A percentile compares a stretch with the other conserved stretches of the same genome.
Evolutionary conservation across 1,140 invertebrate genomes (phyloP).

Genomic region (Antheraea pernyi): DNA sequence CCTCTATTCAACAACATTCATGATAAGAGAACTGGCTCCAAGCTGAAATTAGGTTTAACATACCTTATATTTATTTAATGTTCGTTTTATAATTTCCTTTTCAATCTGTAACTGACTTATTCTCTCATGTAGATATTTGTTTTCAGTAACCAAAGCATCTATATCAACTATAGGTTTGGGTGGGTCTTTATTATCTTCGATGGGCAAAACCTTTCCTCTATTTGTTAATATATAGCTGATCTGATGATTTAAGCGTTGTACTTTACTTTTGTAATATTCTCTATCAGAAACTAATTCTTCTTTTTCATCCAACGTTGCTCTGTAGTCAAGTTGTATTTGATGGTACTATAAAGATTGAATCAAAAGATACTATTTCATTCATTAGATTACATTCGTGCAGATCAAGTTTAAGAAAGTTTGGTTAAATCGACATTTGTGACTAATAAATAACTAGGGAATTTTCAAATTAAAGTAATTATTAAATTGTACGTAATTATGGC

Average conservation of each 20-base stretch:
- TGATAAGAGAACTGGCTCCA: neutral
- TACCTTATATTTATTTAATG: slow-evolving; percentile 88
- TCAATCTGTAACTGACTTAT: slow-evolving; percentile 89
- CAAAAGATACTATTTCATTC: too few species aligned
- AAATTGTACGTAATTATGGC: too few species aligned
- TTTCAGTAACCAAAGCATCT: slow-evolving; percentile 90
- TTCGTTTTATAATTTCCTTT: slow-evolving; percentile 86
- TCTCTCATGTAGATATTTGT: slow-evolving; percentile 91
- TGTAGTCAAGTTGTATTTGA: slow-evolving; percentile 87
- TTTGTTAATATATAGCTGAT: slow-evolving; percentile 85
- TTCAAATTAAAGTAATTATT: too few species aligned
- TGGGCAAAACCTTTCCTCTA: slow-evolving; percentile 47
- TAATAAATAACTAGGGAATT: too few species aligned
- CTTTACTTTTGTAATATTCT: slow-evolving; percentile 92
- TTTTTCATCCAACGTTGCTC: slow-evolving; percentile 91
- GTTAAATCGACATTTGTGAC: too few species aligned
- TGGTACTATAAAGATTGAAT: slow-evolving; percentile 70
- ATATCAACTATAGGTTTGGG: slow-evolving; percentile 85
- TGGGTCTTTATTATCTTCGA: slow-evolving; percentile 41
- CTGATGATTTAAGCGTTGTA: slow-evolving; percentile 90
- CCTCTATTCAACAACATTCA: neutral
- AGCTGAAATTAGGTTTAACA: slow-evolving; percentile 9
- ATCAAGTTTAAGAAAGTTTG: too few species aligned
- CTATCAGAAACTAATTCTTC: slow-evolving; percentile 90
- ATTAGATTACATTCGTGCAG: too few species aligned